Base-by-base conservation (phyloP, 2,113 vertebrate genomes). In the Ameiurus melas region DNA sequence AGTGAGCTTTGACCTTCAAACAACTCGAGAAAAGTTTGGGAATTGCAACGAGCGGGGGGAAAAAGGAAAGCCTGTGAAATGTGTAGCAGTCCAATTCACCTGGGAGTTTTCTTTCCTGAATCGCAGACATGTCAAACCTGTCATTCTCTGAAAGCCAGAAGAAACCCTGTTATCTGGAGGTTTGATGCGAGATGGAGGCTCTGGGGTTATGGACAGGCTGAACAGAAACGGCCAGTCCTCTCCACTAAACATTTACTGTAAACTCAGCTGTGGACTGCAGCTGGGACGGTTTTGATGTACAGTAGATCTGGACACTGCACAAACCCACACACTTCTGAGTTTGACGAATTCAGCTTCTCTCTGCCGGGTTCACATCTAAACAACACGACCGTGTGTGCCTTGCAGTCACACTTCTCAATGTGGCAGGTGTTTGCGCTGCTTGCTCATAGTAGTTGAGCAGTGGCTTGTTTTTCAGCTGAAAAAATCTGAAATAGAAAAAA, bases 91-190 rank as follows among this genome's bases (percentile, higher is more conserved):
- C 73, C 78, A 64, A 88, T 88, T 90, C 91, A 92, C 87, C 89
- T 88, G 90, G 92, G 92, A 92, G 88, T 80, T 89, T 89, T 80
- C 89, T 85, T 84, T 90, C 88, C 90, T 90, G 91, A 91, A 89
- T 89, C 80, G 89, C 91, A 93, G 82, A 92, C 89, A 90, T 85
- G 91, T 93, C 92, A 93, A 90, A 90, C 85, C 86, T 92, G 91
- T 92, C 92, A 92, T 89, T 92, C 91, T 92, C 87, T 89, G 86
- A 89, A 78, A 87, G 88, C 81, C 84, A 83, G 83, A 91, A 89
- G 88, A 91, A 90, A 80, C 84, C 30, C 83, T 85, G 90, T 91
- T 91, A 89, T 93, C 88, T 89, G 73, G 88, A 85, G 89, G 71
- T 81, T 77, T 88, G 87, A 85, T 88, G 84, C 80, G 30, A 87